Evolutionary conservation across 2,888 invertebrate genomes (phyloP).

Genomic region (Orthosia gracilis): DNA sequence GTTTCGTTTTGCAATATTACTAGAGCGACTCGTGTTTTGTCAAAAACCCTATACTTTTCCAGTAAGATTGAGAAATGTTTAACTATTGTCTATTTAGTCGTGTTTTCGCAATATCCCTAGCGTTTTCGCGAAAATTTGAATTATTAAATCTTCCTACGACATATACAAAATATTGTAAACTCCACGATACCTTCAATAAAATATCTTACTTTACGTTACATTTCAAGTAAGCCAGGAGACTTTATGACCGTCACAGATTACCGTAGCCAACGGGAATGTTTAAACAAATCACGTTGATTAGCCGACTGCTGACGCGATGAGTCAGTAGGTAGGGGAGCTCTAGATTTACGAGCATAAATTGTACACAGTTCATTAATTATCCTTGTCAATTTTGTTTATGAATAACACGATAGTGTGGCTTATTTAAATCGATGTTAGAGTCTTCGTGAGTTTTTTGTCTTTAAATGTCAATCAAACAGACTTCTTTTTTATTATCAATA

Average conservation of each 20-base stretch:
- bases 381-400: background rate
- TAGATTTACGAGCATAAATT: constrained; percentile 55
- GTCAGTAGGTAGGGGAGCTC: constrained; percentile 62
- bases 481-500: too few relatives aligned
- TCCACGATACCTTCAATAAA: background rate
- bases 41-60: too few relatives aligned
- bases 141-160: too few relatives aligned
- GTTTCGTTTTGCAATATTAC: too few relatives aligned
- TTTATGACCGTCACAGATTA: constrained; percentile 55
- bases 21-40: too few relatives aligned
- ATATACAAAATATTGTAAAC: background rate
- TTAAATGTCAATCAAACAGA: too few relatives aligned
- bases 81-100: too few relatives aligned
- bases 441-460: background rate
- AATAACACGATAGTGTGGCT: too few relatives aligned
- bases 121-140: too few relatives aligned
- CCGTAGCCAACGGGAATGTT: constrained; percentile 39
- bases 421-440: background rate
- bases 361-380: constrained; percentile 7
- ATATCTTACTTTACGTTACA: constrained; percentile 7
- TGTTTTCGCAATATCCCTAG: too few relatives aligned
- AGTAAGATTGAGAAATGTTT: too few relatives aligned
- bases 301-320: constrained; percentile 50
- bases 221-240: constrained; percentile 19
- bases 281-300: constrained; percentile 64